Base-by-base conservation (phyloP, 2,888 invertebrate species). In the Elaeidobius kamerunicus region DNA sequence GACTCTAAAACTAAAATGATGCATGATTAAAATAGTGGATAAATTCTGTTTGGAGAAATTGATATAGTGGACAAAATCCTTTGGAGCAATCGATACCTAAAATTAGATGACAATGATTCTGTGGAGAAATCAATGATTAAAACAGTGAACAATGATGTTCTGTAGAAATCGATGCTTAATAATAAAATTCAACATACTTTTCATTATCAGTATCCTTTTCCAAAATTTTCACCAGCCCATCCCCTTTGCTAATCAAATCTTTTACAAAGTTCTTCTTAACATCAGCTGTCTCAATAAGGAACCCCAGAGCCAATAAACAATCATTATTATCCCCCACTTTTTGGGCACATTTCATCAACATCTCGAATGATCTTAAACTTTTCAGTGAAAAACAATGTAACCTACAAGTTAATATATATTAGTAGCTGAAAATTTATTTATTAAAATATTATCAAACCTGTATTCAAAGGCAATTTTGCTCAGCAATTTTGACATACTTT, bases 401-500 rank as follows among this genome's bases (percentile, higher is more conserved):
- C 34, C 49, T 49, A 32, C 9, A 43, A 43, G 19, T 38, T 38
- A 34, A 34, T 23, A 38, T 2, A 11, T 16, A n/a, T n/a, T n/a
- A n/a, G n/a, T n/a, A n/a, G n/a, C n/a, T n/a, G n/a, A n/a, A n/a
- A n/a, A n/a, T n/a, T n/a, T n/a, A n/a, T n/a, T n/a, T n/a, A n/a
- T n/a, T n/a, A n/a, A n/a, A n/a, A n/a, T n/a, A n/a, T n/a, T n/a
- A 9, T 6, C 38, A 38, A 39, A 49, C 49, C 63, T 59, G 54
- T 61, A 68, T 56, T 68, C 66, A 32, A 59, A 57, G 0, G 62
- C 66, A 23, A 67, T 58, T 28, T 60, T 60, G 35, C 55, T 51
- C 9, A 65, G 47, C 6, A 63, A 38, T 34, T 53, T 51, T n/a
- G 57, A 34, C 7, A 60, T 18, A 46, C 50, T 44, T 16, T 53